Percentiles rank a stretch among this genome's conserved stretches.
Evolutionary conservation across 2,113 vertebrate species (phyloP).

Genomic region (Axis porcinus): DNA sequence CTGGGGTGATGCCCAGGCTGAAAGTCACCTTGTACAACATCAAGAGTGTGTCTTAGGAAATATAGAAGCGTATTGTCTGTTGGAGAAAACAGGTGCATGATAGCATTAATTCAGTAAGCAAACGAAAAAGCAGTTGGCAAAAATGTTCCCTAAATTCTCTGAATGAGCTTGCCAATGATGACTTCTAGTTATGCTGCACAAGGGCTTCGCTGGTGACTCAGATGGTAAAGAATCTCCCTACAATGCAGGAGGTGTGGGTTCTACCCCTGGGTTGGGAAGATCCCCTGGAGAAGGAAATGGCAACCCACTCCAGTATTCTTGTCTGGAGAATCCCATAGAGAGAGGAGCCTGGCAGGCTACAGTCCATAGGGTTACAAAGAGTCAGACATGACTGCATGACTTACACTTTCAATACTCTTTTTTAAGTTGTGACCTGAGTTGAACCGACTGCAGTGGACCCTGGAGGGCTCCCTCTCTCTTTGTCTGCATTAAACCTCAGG

Average conservation of each 20-base stretch:
- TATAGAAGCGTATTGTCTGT: no score
- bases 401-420: not conserved
- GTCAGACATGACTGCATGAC: accelerated
- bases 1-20: not conserved
- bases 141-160: not conserved
- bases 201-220: not conserved
- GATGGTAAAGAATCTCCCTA: not conserved
- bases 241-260: not conserved
- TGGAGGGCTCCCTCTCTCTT: not conserved
- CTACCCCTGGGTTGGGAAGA: not conserved
- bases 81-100: not conserved
- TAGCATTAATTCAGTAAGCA: not conserved
- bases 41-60: not conserved
- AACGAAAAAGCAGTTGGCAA: not conserved
- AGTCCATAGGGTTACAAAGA: not conserved
- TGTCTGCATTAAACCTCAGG: not conserved
- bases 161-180: not conserved
- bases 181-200: not conserved
- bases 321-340: not conserved
- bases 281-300: not conserved
- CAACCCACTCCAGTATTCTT: not conserved
- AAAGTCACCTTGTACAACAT: not conserved
- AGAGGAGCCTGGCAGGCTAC: not conserved
- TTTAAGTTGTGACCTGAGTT: no score
- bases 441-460: not conserved